phyloP scores from a whole-genome alignment of 2,797 vertebrate genomes.

The Cryptoblepharus egeriae region DNA sequence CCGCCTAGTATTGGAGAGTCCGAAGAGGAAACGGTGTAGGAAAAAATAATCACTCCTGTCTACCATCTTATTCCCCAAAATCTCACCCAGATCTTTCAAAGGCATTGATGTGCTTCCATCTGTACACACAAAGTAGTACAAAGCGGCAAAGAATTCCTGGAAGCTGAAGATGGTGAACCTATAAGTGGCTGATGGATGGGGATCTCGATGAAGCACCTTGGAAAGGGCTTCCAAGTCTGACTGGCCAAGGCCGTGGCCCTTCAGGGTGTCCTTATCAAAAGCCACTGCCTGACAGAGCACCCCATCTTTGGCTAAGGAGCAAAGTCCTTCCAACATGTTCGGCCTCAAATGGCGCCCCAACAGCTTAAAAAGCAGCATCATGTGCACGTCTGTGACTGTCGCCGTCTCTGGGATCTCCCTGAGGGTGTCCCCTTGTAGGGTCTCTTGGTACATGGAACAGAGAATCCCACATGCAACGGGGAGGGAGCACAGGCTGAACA shows the following conservation, averaged over 20 bases:
- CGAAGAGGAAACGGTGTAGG: conserved; percentile 19
- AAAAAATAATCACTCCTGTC: not conserved
- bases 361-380: conserved; percentile 52
- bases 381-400: conserved; percentile 55
- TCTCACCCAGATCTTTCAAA: not conserved
- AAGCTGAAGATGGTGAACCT: conserved; percentile 58
- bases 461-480: conserved; percentile 59
- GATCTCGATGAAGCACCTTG: conserved; percentile 56
- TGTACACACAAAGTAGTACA: conserved; percentile 3
- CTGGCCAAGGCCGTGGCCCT: conserved; percentile 19
- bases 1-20: not conserved
- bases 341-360: not conserved
- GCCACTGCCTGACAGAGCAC: conserved; percentile 46
- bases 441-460: conserved; percentile 38
- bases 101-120: not conserved
- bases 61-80: not conserved
- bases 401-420: conserved; percentile 49
- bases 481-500: conserved; percentile 61
- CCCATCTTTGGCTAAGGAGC: conserved; percentile 44
- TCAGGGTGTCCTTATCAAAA: conserved; percentile 46
- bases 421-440: not conserved
- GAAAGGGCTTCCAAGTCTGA: conserved; percentile 24
- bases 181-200: conserved; percentile 9
- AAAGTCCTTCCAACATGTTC: conserved; percentile 26
- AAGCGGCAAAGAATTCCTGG: conserved; percentile 65